Conservation (phyloP, 92 coral and sea anemone species). For the Palythoa grandis region DNA sequence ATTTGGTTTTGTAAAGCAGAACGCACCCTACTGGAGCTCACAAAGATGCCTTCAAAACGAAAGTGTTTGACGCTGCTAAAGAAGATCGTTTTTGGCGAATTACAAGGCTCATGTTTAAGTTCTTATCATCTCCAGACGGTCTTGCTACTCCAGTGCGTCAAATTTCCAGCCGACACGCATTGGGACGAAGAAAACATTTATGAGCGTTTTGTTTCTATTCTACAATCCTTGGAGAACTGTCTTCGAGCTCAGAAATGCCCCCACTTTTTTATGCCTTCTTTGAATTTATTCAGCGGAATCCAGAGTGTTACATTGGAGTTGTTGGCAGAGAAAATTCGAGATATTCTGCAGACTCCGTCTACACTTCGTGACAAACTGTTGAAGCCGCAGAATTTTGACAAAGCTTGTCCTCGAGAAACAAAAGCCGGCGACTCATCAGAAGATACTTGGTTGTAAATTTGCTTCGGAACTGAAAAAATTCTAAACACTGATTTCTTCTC, state of each 20-base stretch:
- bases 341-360: not conserved
- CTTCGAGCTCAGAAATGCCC: constrained; percentile 50
- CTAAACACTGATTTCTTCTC: too few relatives aligned
- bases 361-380: not conserved
- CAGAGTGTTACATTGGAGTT: not conserved
- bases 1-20: constrained; percentile 74
- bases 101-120: constrained; percentile 55
- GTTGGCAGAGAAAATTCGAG: constrained; percentile 3
- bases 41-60: constrained; percentile 39
- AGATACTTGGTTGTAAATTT: constrained; percentile 16
- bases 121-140: constrained; percentile 61
- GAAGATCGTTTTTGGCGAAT: constrained; percentile 50
- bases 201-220: constrained; percentile 58
- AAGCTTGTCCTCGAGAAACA: not conserved
- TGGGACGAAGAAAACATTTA: constrained; percentile 59
- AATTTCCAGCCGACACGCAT: constrained; percentile 50
- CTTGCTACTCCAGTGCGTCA: constrained; percentile 65
- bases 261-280: constrained; percentile 66
- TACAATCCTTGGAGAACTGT: constrained; percentile 53
- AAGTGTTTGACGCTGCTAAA: constrained; percentile 56
- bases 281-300: constrained; percentile 60
- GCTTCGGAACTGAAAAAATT: not conserved
- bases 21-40: constrained; percentile 51
- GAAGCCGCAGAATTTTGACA: not conserved
- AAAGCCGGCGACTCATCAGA: not conserved